phyloP scores from a whole-genome alignment of 1,140 invertebrate genomes.

The Heliconius hermathena region DNA sequence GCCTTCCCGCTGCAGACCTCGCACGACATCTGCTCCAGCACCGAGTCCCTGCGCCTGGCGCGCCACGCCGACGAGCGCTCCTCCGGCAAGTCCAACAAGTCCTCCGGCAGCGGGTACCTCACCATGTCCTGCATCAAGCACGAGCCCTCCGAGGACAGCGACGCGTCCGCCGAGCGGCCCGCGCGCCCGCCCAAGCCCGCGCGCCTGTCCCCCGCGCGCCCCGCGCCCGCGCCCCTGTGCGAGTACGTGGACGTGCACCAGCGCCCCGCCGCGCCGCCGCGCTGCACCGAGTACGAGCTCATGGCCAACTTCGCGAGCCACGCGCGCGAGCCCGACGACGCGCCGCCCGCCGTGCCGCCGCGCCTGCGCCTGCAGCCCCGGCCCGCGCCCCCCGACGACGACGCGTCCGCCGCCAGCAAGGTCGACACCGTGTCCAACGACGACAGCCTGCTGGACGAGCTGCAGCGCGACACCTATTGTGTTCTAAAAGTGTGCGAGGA shows the following conservation, averaged over 20 bases:
- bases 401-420: slow-evolving; percentile 47
- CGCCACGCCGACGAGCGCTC: slow-evolving; percentile 67
- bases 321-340: slow-evolving; percentile 53
- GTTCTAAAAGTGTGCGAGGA: slow-evolving; percentile 71
- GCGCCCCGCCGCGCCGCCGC: slow-evolving; percentile 41
- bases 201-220: slow-evolving; percentile 56
- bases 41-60: slow-evolving; percentile 66
- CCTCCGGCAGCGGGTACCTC: slow-evolving; percentile 71
- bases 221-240: slow-evolving; percentile 47
- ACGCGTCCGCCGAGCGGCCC: slow-evolving; percentile 59
- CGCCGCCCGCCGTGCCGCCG: slow-evolving; percentile 74
- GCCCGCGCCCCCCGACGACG: slow-evolving; percentile 23
- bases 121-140: slow-evolving; percentile 74
- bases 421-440: slow-evolving; percentile 60
- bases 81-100: slow-evolving; percentile 69
- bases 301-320: slow-evolving; percentile 74
- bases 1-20: slow-evolving; percentile 56
- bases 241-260: slow-evolving; percentile 69
- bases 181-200: slow-evolving; percentile 68
- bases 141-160: slow-evolving; percentile 69
- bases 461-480: slow-evolving; percentile 68
- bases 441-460: slow-evolving; percentile 70
- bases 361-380: slow-evolving; percentile 54
- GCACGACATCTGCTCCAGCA: slow-evolving; percentile 69
- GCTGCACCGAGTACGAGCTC: slow-evolving; percentile 75